Base-by-base conservation (phyloP, 2,888 invertebrate species). In the Stramonita haemastoma region DNA sequence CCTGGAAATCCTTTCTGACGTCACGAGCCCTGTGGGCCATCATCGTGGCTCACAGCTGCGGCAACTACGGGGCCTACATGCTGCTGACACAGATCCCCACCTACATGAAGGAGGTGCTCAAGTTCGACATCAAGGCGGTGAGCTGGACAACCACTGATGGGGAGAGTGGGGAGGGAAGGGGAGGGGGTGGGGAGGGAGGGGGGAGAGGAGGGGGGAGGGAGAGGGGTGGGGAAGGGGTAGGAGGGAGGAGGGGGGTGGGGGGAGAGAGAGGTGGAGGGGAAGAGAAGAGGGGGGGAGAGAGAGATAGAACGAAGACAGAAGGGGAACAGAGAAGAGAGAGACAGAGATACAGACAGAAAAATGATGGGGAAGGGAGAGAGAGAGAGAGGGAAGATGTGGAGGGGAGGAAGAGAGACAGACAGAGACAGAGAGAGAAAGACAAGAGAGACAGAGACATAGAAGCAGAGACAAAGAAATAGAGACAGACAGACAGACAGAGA, bases 11-110 rank as follows among this genome's bases (percentile, higher is more conserved):
- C 22, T 95, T 97, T 86, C 90, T 96, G 6, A 96, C 94, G 26
- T 96, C 97, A 0, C 90, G 94, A 1, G 96, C 97, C 0, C 96
- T 96, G 0, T 95, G 96, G 92, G 96, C 96, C 0, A 96, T 96
- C 89, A 93, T 96, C 29, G 93, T 96, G 15, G 96, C 96, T 2
- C 97, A 97, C 92, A 95, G 96, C 85, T 97, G 96, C 89, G 96
- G 96, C 87, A 96, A 96, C 89, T 96, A 96, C 94, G 96, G 96
- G 5, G 93, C 93, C 13, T 95, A 95, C 91, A 93, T 94, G 93
- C 89, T 95, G 86, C 93, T 95, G 15, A 95, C 95, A 15, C 93
- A 89, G 46, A 89, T 89, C 34, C 89, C 84, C 85, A 89, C 89
- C 70, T 89, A 89, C 89, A 84, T 89, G 85, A 84, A 85, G 85